Percentiles rank a stretch among this genome's conserved stretches.
Conservation (phyloP, 2,888 invertebrate genomes). For the Chesias legatella region DNA sequence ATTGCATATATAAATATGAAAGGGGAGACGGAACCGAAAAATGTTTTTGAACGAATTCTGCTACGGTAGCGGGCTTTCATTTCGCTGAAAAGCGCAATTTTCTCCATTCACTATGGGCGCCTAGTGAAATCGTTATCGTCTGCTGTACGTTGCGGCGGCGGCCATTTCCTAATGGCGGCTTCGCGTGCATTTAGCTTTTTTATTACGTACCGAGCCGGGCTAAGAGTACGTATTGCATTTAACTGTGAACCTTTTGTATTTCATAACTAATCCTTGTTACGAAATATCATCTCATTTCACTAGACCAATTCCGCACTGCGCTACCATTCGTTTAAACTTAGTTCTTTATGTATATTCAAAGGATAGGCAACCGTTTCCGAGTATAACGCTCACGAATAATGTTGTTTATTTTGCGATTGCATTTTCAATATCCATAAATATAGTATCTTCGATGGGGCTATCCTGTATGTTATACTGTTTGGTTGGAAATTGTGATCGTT, state of each 20-base stretch:
- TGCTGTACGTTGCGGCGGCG: conserved; percentile 51
- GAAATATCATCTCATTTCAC: conserved; percentile 17
- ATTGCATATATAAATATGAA: conserved; percentile 54
- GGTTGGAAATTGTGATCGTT: conserved; percentile 25
- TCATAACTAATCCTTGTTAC: conserved; percentile 18
- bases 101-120: conserved; percentile 69
- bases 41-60: conserved; percentile 52
- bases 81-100: conserved; percentile 76
- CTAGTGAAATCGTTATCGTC: conserved; percentile 74
- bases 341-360: conserved; percentile 6
- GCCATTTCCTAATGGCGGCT: conserved; percentile 74
- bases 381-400: conserved; percentile 28
- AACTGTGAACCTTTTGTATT: conserved; percentile 33
- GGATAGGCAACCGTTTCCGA: conserved; percentile 14
- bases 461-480: conserved; percentile 40
- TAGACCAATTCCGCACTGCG: conserved; percentile 19
- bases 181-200: conserved; percentile 72
- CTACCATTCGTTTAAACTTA: conserved; percentile 11
- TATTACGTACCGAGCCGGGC: conserved; percentile 47
- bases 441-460: conserved; percentile 40
- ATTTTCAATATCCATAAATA: conserved; percentile 51
- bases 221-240: conserved; percentile 39
- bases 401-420: conserved; percentile 36
- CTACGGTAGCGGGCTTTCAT: conserved; percentile 64
- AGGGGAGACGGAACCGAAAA: conserved; percentile 44